These are phyloP conservation scores for Apistogramma diplotaenia DNA, from an alignment of 2,113 vertebrate species.

Conservation along the genomic window DNA sequence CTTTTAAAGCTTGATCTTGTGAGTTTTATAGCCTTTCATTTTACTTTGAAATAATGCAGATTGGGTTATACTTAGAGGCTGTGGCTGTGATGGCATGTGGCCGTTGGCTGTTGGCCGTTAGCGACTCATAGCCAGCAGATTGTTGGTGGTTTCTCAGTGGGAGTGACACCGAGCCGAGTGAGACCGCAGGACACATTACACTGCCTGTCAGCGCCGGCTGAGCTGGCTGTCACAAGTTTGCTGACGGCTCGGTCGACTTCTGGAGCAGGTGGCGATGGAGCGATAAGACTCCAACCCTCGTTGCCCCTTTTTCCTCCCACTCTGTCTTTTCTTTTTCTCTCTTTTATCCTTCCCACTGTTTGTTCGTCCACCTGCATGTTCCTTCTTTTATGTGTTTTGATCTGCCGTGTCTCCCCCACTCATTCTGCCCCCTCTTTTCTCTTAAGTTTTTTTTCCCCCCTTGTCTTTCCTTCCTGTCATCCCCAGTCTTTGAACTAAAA, in stretches of 20 bases:
- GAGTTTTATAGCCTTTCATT: neutral
- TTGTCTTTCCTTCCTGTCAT: neutral
- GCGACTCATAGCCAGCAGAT: slow-evolving; percentile 23
- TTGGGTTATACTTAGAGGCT: neutral
- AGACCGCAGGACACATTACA: slow-evolving; percentile 17
- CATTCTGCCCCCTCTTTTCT: too few species aligned
- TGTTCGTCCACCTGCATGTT: neutral
- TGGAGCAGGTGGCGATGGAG: slow-evolving; percentile 29
- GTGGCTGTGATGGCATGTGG: slow-evolving; percentile 18
- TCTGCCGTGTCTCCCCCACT: neutral
- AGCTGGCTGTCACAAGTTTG: slow-evolving; percentile 20
- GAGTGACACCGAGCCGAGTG: slow-evolving; percentile 5
- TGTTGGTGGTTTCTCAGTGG: slow-evolving; percentile 38
- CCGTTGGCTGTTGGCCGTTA: slow-evolving; percentile 3
- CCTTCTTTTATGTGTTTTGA: neutral
- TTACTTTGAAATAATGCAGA: neutral
- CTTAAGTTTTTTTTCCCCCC: neutral
- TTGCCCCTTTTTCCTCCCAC: neutral
- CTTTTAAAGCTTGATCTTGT: neutral
- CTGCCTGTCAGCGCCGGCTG: neutral
- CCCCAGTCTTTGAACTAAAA: neutral
- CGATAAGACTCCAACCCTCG: neutral
- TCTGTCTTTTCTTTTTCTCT: neutral
- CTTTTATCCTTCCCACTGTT: neutral
- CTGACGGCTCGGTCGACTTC: neutral